Conservation (phyloP, 2,797 vertebrate species). For the Gila robusta region DNA sequence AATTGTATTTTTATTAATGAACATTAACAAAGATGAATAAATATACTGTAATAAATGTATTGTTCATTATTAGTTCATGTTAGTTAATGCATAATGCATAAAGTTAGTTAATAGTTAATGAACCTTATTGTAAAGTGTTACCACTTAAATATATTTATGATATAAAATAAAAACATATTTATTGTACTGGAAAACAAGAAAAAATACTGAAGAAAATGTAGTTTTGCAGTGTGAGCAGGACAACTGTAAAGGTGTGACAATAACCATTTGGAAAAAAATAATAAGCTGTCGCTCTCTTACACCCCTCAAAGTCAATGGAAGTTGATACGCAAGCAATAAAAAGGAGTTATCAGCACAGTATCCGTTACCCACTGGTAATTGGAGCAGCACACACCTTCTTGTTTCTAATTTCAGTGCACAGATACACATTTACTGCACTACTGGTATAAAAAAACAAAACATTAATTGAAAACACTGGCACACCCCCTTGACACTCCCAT, state of each 20-base stretch:
- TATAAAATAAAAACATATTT: too few relatives aligned
- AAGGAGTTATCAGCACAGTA: constrained; percentile 25
- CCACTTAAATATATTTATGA: too few relatives aligned
- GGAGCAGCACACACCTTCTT: constrained; percentile 14
- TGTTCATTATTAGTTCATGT: too few relatives aligned
- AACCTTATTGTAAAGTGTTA: too few relatives aligned
- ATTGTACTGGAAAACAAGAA: not conserved
- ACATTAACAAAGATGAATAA: too few relatives aligned
- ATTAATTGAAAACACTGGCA: constrained; percentile 16
- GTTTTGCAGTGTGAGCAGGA: not conserved
- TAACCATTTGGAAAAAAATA: constrained; percentile 16
- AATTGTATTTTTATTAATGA: too few relatives aligned
- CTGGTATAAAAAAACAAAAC: not conserved
- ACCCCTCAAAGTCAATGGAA: constrained; percentile 25
- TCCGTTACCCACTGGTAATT: constrained; percentile 10
- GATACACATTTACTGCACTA: constrained; percentile 20
- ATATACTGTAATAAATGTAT: too few relatives aligned
- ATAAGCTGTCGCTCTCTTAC: not conserved
- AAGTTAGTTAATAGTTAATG: too few relatives aligned
- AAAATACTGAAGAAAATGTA: not conserved
- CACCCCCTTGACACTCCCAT: constrained; percentile 48
- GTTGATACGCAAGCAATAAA: constrained; percentile 16
- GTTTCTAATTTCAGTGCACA: constrained; percentile 35
- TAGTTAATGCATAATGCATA: too few relatives aligned
- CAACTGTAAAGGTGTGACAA: not conserved